Base-by-base conservation (phyloP, 92 coral and sea anemone genomes). In the Bergia puertoricense region DNA sequence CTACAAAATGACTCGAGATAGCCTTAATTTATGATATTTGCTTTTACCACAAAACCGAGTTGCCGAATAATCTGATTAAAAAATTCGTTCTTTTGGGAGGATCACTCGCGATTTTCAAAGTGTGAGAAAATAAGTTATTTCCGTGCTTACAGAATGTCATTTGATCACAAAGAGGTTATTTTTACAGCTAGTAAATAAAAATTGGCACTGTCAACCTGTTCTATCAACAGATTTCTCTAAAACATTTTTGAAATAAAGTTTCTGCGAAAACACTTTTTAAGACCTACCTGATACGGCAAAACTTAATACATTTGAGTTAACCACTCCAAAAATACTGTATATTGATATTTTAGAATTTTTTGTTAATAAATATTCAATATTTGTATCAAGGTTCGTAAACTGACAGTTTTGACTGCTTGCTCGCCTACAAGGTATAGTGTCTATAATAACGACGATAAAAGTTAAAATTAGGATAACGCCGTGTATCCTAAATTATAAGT, bases 401-500 rank as follows among this genome's bases (percentile, higher is more conserved):
- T 84, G 87, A 71, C 87, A 71, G 79, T 46, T 71, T 84, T 36
- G 5, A 30, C n/a, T 50, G 44, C 59, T 46, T 48, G 78, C 45
- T 84, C 78, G 30, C 44, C 77, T 59, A 48, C 37, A 71, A 84
- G 22, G 18, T 37, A 30, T 84, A 69, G 23, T 71, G 50, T 22
- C n/a, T 36, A 50, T 20, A 37, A 43, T 74, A 13, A 2, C 77
- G 20, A 2, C 45, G 18, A 20, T 37, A 11, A 16, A 51, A 23
- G n/a, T 42, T 14, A 15, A 71, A n/a, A 11, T 48, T 84, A 84
- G 87, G 87, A 84, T 46, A 84, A 54, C 40, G 87, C 79, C 5
- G 87, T 84, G 79, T 84, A 84, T 38, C 87, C 87, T 72, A 71
- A 44, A 84, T 73, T 84, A 41, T 84, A 84, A 13, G 74, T 84